Evolutionary conservation across 2,888 invertebrate species (phyloP), one percentile per base, ranked within the genome.

Genomic region (Nomada fucata): DNA sequence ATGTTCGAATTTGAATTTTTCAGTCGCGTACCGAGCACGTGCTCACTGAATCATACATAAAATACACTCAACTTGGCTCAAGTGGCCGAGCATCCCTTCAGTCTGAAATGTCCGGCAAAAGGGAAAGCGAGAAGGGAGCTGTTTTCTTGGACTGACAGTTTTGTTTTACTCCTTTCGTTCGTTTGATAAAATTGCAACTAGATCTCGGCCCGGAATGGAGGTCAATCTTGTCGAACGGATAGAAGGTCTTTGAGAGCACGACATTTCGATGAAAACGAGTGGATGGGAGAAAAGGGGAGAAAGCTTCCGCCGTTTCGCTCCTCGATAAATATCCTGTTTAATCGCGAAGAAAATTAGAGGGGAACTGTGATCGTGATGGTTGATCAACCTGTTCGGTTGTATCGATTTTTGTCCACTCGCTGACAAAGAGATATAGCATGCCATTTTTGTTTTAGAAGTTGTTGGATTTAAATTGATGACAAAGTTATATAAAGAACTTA

Each of bases 1-100:
- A 68, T 26, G 60, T 59, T 29, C 26, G 60, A 74, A 60, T 60
- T 74, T 68, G 59, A 68, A 74, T 68, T 23, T 74, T 60, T 11
- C 60, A 74, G 42, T 5, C 20, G 20, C 3, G 1, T 13, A n/a
- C 15, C 20, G 29, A 18, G 52, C 50, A 60, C 52, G 20, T 42
- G 50, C 36, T 9, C n/a, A 13, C 47, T 65, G 65, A 73, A 44
- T 60, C 42, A 52, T 68, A 68, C 59, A 60, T 52, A 18, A 23
- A 67, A 52, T 20, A 10, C n/a, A 36, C 15, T 52, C 36, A 4
- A 36, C 20, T 60, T 18, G 52, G 10, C 15, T 20, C 15, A 52
- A 70, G 29, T 60, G 15, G 15, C 7, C 44, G n/a, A 15, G 52
- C 18, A n/a, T 15, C 2, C 29, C 7, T 44, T 44, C 18, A 3